Evolutionary conservation across 2,888 invertebrate genomes (phyloP), one percentile per base, ranked within the genome.

Genomic region (Cryptocephalus moraei): DNA sequence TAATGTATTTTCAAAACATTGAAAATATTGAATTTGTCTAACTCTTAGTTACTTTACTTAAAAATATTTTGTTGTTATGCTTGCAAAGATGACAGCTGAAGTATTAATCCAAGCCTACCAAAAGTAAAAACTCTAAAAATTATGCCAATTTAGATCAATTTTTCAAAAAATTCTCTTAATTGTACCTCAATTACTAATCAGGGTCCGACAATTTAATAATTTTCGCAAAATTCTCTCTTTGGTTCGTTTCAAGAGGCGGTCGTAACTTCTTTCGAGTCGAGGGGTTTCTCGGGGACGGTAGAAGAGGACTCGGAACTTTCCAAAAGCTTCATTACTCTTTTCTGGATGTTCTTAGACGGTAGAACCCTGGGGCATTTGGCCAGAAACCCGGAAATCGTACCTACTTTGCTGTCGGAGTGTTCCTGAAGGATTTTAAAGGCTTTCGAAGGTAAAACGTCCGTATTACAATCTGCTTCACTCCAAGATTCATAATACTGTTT

Each of bases 281-380:
- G 51, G 47, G 58, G 51, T 46, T 57, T 60, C 43, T 62, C 56
- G 42, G 56, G 56, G 49, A 60, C 58, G 46, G 52, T 50, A 45
- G 55, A 52, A 48, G 56, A 49, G 50, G 54, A 54, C 55, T 62
- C 56, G 49, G 55, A 51, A 50, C 54, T 58, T 46, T 68, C 68
- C 45, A 67, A 57, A n/a, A 75, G 68, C 32, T 71, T 70, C 13
- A 72, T 65, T 47, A 75, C 57, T 56, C 75, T 75, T 46, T 73
- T 67, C 56, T 74, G 73, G 33, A 79, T 68, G 43, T 75, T 77
- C 66, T 79, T 80, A 11, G 76, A 74, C 58, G 79, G 80, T 50
- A 77, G 69, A 39, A 81, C 77, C 46, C 80, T 71, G 0, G 82
- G 82, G 65, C 82, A 83, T 43, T 78, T 74, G 1, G 78, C 79